These are phyloP conservation scores for Flexamia atlantica DNA, from an alignment of 2,888 invertebrate species.

Conservation along the genomic window DNA sequence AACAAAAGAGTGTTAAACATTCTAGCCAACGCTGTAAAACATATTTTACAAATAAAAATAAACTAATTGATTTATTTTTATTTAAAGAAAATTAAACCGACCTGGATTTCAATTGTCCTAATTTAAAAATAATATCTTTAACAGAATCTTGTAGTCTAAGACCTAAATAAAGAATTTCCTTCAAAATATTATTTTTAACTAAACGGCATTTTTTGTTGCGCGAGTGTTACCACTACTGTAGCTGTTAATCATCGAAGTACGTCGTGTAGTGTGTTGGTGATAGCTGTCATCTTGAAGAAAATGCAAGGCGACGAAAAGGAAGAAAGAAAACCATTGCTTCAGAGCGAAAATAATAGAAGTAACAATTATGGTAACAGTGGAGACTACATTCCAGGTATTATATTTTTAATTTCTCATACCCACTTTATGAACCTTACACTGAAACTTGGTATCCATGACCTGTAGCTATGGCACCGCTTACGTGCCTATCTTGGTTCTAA, in stretches of 20 bases:
- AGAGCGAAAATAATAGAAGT: slow-evolving; percentile 73
- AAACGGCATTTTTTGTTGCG: not conserved
- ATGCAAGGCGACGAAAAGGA: slow-evolving; percentile 82
- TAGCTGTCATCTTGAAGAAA: slow-evolving; percentile 43
- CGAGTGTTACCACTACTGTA: not conserved
- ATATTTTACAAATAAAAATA: too few relatives aligned
- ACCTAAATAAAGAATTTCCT: too few relatives aligned
- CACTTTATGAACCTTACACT: not conserved
- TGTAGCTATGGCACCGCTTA: slow-evolving; percentile 22
- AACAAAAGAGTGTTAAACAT: not conserved
- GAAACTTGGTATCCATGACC: not conserved
- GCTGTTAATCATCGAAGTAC: slow-evolving; percentile 4
- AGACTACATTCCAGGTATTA: slow-evolving; percentile 57
- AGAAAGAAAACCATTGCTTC: slow-evolving; percentile 81
- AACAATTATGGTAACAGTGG: slow-evolving; percentile 44
- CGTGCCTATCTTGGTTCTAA: not conserved
- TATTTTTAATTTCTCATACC: not conserved
- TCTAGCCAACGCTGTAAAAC: not conserved
- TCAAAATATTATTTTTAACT: too few relatives aligned
- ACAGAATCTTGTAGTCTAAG: too few relatives aligned
- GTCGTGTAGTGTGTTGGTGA: slow-evolving; percentile 4
- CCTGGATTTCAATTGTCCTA: too few relatives aligned
- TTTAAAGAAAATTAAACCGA: too few relatives aligned
- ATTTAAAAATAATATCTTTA: too few relatives aligned
- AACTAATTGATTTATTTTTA: too few relatives aligned